These are phyloP conservation scores for Pheosia tremula DNA, from an alignment of 2,888 invertebrate genomes.

Conservation along the genomic window DNA sequence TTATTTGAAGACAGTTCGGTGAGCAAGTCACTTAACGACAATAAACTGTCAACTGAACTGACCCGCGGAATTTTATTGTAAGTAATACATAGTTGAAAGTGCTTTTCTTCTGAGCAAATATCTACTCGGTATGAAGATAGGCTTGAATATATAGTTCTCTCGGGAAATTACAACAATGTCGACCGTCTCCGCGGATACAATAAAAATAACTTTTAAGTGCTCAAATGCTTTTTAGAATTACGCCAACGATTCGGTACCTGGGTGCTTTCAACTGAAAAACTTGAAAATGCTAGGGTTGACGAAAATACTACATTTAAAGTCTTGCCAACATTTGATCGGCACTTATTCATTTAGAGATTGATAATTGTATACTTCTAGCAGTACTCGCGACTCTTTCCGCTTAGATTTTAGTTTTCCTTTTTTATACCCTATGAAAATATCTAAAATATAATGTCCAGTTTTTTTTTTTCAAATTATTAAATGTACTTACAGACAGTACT, in stretches of 20 bases:
- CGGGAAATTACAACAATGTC: conserved; percentile 18
- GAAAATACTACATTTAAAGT: not conserved
- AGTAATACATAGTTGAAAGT: not conserved
- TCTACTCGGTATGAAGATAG: not conserved
- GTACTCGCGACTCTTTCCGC: no score
- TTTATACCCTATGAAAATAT: no score
- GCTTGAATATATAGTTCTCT: conserved; percentile 15
- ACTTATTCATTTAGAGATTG: no score
- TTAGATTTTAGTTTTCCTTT: no score
- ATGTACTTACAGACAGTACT: no score
- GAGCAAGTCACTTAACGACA: no score
- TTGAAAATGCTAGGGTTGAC: not conserved
- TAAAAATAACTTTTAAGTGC: not conserved
- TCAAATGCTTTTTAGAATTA: not conserved
- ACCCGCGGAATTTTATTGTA: no score
- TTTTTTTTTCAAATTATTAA: no score
- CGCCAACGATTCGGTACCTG: not conserved
- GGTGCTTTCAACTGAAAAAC: not conserved
- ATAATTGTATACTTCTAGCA: no score
- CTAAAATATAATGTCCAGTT: no score
- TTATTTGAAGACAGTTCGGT: no score
- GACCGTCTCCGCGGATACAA: not conserved
- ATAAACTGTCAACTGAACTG: no score
- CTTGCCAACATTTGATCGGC: not conserved
- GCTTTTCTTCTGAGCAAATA: not conserved